Evolutionary conservation across 92 coral and sea anemone genomes (phyloP), one percentile per base, ranked within the genome.

Genomic region (Hydrozoanthus gracilis): DNA sequence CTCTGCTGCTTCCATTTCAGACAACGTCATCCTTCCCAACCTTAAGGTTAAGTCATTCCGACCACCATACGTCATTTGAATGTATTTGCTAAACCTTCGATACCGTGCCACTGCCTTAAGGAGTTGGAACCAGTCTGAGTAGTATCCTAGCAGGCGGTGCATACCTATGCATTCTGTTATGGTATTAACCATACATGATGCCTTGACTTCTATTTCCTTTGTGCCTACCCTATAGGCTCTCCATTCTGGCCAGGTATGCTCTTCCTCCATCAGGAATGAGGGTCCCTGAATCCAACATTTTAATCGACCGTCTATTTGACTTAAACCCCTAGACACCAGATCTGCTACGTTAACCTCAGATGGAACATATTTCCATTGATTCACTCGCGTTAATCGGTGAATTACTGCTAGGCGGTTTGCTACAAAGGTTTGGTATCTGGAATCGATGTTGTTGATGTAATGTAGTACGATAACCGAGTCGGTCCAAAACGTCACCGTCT

Each of bases 61-160:
- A 66, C 20, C 71, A 15, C 71, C 71, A 20, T 15, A n/a, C n/a
- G n/a, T n/a, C n/a, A 66, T 66, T 66, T n/a, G n/a, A n/a, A n/a
- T n/a, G n/a, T n/a, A n/a, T n/a, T n/a, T n/a, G n/a, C n/a, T n/a
- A n/a, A n/a, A n/a, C n/a, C n/a, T n/a, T n/a, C n/a, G n/a, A n/a
- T n/a, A n/a, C n/a, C n/a, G n/a, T n/a, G n/a, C n/a, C n/a, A n/a
- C n/a, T n/a, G n/a, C n/a, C n/a, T n/a, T n/a, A n/a, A n/a, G n/a
- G n/a, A n/a, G n/a, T n/a, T n/a, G n/a, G n/a, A n/a, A n/a, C n/a
- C n/a, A n/a, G n/a, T n/a, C n/a, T n/a, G n/a, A n/a, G n/a, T n/a
- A n/a, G n/a, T n/a, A n/a, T n/a, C n/a, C n/a, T n/a, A n/a, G n/a
- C n/a, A n/a, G n/a, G n/a, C n/a, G n/a, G n/a, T n/a, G n/a, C n/a